Percentiles rank a stretch among this genome's conserved stretches.
Evolutionary conservation across 2,113 vertebrate genomes (phyloP).

Genomic region (Sitta europaea): DNA sequence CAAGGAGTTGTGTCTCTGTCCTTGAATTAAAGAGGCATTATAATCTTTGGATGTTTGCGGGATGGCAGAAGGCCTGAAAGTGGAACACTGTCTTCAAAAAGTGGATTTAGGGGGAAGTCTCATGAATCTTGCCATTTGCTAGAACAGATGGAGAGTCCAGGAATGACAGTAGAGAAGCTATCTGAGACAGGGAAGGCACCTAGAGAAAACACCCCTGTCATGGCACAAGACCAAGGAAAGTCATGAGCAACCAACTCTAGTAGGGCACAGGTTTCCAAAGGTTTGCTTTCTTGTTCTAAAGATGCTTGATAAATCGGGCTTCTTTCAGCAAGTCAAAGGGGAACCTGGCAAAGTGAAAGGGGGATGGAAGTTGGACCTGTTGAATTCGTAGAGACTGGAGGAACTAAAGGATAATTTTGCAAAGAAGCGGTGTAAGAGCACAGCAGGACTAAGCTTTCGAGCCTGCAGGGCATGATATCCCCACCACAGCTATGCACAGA

Average conservation of each 20-base stretch:
- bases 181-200: neutral
- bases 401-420: neutral
- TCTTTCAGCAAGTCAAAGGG: neutral
- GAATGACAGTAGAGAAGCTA: neutral
- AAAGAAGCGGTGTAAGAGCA: neutral
- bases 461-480: neutral
- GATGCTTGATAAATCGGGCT: neutral
- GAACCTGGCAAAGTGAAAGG: neutral
- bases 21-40: neutral
- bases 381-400: neutral
- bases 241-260: neutral
- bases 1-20: neutral
- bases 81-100: neutral
- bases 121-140: neutral
- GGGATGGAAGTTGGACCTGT: neutral
- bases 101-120: neutral
- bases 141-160: neutral
- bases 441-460: neutral
- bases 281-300: neutral
- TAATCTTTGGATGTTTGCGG: neutral
- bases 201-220: neutral
- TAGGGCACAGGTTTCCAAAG: neutral
- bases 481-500: neutral
- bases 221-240: neutral
- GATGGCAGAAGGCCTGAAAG: neutral